Evolutionary conservation across 1,140 invertebrate genomes (phyloP).

Genomic region (Nasonia giraulti): DNA sequence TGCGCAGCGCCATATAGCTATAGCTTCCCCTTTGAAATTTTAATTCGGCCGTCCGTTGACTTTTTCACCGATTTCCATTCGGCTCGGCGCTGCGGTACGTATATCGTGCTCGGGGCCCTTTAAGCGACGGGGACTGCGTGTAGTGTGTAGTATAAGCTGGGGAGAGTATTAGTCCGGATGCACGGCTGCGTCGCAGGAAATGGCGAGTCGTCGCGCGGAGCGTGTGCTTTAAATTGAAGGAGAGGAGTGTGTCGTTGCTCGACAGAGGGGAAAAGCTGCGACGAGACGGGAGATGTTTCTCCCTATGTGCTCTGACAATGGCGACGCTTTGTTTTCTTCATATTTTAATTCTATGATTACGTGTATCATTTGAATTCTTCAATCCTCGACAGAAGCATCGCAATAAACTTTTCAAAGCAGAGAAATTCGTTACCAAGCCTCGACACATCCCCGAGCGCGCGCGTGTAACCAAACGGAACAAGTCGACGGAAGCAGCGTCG

Average conservation of each 20-base stretch:
- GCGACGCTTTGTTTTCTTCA: neutral
- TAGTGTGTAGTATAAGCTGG: neutral
- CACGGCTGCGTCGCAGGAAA: conserved; percentile 11
- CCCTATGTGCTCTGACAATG: neutral
- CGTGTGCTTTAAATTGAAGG: conserved; percentile 15
- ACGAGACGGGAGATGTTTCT: neutral
- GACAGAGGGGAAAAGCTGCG: neutral
- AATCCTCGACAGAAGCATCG: too few relatives aligned
- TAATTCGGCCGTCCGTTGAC: conserved; percentile 22
- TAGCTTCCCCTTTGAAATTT: conserved; percentile 8
- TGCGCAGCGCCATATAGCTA: too few relatives aligned
- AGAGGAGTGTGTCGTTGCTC: neutral
- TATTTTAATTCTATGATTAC: neutral
- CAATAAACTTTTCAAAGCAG: too few relatives aligned
- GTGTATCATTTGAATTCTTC: too few relatives aligned
- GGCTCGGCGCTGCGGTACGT: too few relatives aligned
- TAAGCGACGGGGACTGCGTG: neutral
- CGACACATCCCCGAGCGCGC: too few relatives aligned
- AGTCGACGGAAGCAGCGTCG: neutral
- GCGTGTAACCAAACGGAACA: neutral
- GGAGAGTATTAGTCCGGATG: conserved; percentile 12
- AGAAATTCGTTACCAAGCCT: too few relatives aligned
- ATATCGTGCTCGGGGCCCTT: neutral
- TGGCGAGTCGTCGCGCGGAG: too few relatives aligned
- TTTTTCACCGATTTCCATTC: conserved; percentile 24